A percentile compares a stretch with the other conserved stretches of the same genome.
Conservation (phyloP, 1,140 invertebrate genomes). For the Phymastichus coffea region DNA sequence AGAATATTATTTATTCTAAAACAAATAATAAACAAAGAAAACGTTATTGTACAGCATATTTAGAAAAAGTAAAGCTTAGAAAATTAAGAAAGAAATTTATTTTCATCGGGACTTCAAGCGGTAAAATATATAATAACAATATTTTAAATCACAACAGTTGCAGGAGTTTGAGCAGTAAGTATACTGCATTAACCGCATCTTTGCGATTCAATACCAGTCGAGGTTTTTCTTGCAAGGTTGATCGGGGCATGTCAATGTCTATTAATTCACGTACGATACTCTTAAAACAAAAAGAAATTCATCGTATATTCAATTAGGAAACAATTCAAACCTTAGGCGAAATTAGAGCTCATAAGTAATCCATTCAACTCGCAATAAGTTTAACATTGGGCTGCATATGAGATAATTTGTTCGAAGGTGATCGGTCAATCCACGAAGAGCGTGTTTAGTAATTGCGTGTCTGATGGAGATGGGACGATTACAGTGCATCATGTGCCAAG, state of each 20-base stretch:
- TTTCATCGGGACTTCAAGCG: no score
- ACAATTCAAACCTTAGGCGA: no score
- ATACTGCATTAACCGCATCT: constrained; percentile 60
- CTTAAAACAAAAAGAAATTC: constrained; percentile 36
- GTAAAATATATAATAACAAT: no score
- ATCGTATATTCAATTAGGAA: background rate
- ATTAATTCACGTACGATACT: constrained; percentile 62
- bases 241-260: constrained; percentile 56
- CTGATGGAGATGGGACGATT: constrained; percentile 48
- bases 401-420: constrained; percentile 63
- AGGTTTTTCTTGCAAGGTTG: constrained; percentile 36
- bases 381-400: constrained; percentile 60
- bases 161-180: constrained; percentile 60
- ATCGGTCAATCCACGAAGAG: constrained; percentile 62
- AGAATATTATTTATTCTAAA: no score
- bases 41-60: no score
- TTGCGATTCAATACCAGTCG: constrained; percentile 49
- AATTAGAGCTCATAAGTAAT: no score
- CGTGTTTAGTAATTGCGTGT: constrained; percentile 7
- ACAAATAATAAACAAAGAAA: no score
- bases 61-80: no score
- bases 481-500: background rate
- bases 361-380: constrained; percentile 60
- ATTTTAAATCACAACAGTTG: constrained; percentile 32
- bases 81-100: no score